Percentiles rank a stretch among this genome's conserved stretches.
phyloP scores from a whole-genome alignment of 1,140 invertebrate species.

The Lepidostoma basale region DNA sequence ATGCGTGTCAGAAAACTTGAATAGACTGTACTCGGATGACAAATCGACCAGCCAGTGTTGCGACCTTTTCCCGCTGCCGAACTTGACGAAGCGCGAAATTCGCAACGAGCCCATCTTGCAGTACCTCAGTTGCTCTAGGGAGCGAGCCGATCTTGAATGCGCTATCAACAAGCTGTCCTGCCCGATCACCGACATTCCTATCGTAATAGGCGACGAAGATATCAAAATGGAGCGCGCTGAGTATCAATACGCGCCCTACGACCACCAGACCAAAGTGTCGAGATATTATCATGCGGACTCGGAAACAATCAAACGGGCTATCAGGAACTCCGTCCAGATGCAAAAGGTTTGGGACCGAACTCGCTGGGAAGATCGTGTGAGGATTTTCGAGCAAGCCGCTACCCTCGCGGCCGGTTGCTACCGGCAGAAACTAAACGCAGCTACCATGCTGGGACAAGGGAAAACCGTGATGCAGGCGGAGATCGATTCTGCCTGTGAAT shows the following conservation, averaged over 20 bases:
- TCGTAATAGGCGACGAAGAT: constrained; percentile 88
- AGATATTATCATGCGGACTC: constrained; percentile 84
- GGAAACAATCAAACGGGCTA: constrained; percentile 79
- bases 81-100: constrained; percentile 1
- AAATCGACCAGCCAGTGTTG: no score
- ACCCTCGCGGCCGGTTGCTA: constrained; percentile 85
- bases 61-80: neutral
- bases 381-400: constrained; percentile 82
- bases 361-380: constrained; percentile 72
- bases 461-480: constrained; percentile 94
- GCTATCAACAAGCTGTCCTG: constrained; percentile 67
- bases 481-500: constrained; percentile 74
- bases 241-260: constrained; percentile 76
- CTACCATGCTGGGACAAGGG: constrained; percentile 93
- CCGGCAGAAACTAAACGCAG: constrained; percentile 82
- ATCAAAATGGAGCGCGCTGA: constrained; percentile 70
- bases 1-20: neutral
- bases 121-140: constrained; percentile 79
- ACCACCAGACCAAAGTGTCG: constrained; percentile 81
- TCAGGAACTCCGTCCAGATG: constrained; percentile 71
- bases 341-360: constrained; percentile 81
- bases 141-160: constrained; percentile 70
- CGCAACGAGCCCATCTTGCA: constrained; percentile 74
- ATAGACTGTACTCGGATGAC: neutral
- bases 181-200: constrained; percentile 78